Evolutionary conservation across 2,797 vertebrate species (phyloP), one percentile per base, ranked within the genome.

Genomic region (Geotria australis): DNA sequence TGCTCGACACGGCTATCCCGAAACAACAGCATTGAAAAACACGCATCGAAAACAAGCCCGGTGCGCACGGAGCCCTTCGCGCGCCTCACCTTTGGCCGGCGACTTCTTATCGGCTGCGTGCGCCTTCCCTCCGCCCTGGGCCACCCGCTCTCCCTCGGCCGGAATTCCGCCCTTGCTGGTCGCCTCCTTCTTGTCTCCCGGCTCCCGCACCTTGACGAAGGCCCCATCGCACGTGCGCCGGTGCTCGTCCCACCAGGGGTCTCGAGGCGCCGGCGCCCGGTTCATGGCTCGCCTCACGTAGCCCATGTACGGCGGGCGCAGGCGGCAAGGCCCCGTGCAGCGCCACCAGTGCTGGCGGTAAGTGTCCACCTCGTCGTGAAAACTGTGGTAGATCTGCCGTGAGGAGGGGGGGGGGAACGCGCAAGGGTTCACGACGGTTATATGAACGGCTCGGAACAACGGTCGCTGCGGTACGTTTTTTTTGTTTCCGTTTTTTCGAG

Each of bases 271-370:
- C 1, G 91, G 91, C 1, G 83, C 77, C 59, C 89, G 71, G 67
- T 95, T 98, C 72, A 83, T 86, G 0, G 85, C 75, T 4, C 91
- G 76, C 60, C 91, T 93, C 62, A 96, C 82, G 0, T 76, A 96
- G 5, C 91, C 91, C 1, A 78, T 81, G 60, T 76, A 91, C 0
- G 89, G 89, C 5, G 61, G 74, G n/a, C 69, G 75, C 12, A 56
- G 67, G 60, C 69, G 83, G 63, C 91, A 98, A 1, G 86, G 83
- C 2, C 89, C 91, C 0, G 73, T 60, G 62, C 91, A 98, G 3
- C 75, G 75, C 89, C 91, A 98, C 91, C 91, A 98, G 67, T 98
- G 89, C 63, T 79, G 80, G 47, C 85, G 80, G 66, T 95, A 96
- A 14, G 73, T 66, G 9, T 91, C 77, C 1, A 98, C 77, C 67